Base-by-base conservation (phyloP, 2,797 vertebrate species). In the Gobio occitaniae region DNA sequence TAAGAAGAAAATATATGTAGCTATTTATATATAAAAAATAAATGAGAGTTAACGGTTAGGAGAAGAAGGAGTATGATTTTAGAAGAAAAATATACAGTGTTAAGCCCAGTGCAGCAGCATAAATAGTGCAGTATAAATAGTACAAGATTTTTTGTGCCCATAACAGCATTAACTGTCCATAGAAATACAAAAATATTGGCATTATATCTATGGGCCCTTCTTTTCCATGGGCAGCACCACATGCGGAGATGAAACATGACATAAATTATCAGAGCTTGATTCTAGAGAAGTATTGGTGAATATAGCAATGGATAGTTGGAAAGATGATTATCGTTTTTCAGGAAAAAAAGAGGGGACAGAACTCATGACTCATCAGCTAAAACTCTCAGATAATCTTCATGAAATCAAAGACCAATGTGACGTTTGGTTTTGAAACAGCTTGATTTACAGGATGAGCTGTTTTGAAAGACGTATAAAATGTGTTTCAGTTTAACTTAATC, bases 301-400 rank as follows among this genome's bases (percentile, higher is more conserved):
- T 87, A 83, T 72, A 86, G 86, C 88, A 25, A 83, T 77, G 78
- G 84, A 66, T 80, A 76, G 88, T 82, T 81, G 59, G 72, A 84
- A 78, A 87, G 90, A 88, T 93, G 90, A 92, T 91, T 87, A 91
- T 77, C 9, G 3, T 85, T 90, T 56, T 92, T 91, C 91, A 92
- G 91, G 91, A 89, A 87, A 92, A 90, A 91, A 89, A 88, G 59
- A 83, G 72, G 86, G 90, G 90, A 88, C 89, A 89, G 89, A 90
- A 89, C 80, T 87, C 80, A 82, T 90, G 89, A 91, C 87, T 83
- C 80, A 82, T 82, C 81, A 83, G 68, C 85, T 78, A 72, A 65
- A 44, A 68, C 85, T 59, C 77, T 90, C 71, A 77, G 84, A 88
- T 93, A 92, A 93, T 93, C 91, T 91, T 88, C 89, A 87, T 89